Percentiles rank a stretch among this genome's conserved stretches.
phyloP scores from a whole-genome alignment of 64 coral and sea anemone species.

The Actinia tenebrosa region DNA sequence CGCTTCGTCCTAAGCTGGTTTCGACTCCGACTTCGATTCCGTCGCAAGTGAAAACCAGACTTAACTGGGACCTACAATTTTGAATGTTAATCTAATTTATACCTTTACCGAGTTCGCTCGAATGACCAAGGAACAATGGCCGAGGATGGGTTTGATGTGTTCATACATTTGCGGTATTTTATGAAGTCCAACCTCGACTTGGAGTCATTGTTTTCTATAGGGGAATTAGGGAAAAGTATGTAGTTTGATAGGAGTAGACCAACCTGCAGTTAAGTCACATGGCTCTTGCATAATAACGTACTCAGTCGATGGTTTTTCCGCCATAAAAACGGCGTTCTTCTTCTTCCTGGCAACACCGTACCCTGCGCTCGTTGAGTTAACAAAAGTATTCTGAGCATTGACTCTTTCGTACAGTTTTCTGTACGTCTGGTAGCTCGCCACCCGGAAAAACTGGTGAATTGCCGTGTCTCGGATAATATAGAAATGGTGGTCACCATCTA shows the following conservation, averaged over 20 bases:
- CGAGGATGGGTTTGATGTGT: no score
- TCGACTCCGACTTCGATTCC: no score
- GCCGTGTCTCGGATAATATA: constrained; percentile 66
- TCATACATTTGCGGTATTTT: no score
- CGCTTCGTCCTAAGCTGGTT: no score
- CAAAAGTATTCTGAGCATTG: constrained; percentile 43
- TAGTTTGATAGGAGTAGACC: background rate
- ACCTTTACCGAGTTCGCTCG: no score
- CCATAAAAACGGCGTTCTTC: constrained; percentile 69
- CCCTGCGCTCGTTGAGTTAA: constrained; percentile 62
- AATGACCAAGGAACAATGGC: no score
- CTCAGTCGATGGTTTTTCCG: constrained; percentile 57
- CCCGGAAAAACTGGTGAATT: constrained; percentile 53
- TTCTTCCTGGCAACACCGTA: constrained; percentile 35
- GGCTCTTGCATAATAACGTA: constrained; percentile 67
- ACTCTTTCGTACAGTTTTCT: constrained; percentile 59
- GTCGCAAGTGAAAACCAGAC: no score
- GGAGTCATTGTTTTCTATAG: no score
- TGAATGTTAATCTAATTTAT: no score
- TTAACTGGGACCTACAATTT: no score
- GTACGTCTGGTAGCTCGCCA: constrained; percentile 60
- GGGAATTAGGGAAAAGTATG: no score
- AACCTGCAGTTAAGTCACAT: constrained; percentile 72
- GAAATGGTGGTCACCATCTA: constrained; percentile 53
- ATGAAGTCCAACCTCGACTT: no score